Conservation (phyloP, 2,797 vertebrate species). For the Gymnoscopelus braueri region DNA sequence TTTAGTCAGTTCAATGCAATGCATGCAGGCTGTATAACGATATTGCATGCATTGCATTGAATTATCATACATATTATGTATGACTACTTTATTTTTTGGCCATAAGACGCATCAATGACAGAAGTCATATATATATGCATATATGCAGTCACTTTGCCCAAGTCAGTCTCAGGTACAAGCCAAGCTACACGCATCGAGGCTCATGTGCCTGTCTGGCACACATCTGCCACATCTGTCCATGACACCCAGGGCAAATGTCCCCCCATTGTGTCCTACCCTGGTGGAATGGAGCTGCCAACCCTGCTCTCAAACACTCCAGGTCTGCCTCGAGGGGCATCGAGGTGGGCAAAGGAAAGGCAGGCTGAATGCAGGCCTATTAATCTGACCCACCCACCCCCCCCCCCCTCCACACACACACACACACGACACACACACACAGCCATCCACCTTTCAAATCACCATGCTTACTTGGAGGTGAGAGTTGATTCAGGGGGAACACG, state of each 20-base stretch:
- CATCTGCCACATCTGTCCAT: no score
- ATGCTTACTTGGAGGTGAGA: constrained; percentile 16
- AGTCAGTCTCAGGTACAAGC: no score
- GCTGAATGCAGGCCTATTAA: constrained; percentile 29
- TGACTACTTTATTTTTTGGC: no score
- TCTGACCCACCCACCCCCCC: constrained; percentile 5
- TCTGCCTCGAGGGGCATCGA: constrained; percentile 23
- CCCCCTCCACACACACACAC: constrained; percentile 14
- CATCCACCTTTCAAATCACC: constrained; percentile 12
- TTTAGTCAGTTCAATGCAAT: no score
- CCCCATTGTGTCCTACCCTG: constrained; percentile 7
- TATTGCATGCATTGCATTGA: no score
- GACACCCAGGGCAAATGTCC: background rate
- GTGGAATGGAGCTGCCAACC: constrained; percentile 5
- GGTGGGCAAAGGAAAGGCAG: constrained; percentile 6
- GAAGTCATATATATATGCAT: no score
- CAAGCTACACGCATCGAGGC: no score
- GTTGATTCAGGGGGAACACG: constrained; percentile 30
- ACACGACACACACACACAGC: background rate
- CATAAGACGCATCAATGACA: no score
- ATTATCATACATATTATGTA: no score
- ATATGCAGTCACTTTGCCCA: no score
- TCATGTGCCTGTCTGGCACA: no score
- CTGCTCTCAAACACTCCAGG: constrained; percentile 10
- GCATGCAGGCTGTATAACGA: no score